Evolutionary conservation across 2,888 invertebrate genomes (phyloP).

Genomic region (Drosophila basisetae): DNA sequence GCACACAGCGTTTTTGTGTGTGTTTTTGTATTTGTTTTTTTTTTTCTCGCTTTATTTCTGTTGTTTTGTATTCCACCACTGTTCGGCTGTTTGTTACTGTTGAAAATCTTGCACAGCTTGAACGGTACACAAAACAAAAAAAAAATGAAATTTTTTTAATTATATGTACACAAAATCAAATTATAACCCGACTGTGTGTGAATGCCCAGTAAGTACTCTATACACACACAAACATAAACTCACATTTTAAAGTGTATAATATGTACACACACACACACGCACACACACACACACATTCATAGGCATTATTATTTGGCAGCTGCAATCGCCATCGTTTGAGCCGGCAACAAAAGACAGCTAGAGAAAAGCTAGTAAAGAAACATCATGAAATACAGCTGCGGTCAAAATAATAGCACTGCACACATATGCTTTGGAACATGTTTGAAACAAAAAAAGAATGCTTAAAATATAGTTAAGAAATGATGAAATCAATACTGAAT

Average conservation of each 20-base stretch:
- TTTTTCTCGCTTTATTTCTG: background rate
- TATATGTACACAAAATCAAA: conserved; percentile 4
- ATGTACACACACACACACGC: background rate
- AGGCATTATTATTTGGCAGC: conserved; percentile 1
- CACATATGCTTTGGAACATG: background rate
- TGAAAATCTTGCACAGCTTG: background rate
- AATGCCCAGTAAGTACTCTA: background rate
- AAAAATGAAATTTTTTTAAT: conserved; percentile 1
- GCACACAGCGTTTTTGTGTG: conserved; percentile 2
- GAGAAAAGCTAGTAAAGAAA: background rate
- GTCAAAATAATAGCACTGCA: background rate
- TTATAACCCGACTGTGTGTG: background rate
- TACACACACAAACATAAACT: background rate
- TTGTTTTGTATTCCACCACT: background rate
- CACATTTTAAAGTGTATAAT: background rate
- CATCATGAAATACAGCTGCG: background rate
- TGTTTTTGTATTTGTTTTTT: background rate
- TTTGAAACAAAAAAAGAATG: background rate
- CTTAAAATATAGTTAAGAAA: background rate
- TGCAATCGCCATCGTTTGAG: conserved; percentile 1
- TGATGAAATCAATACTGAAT: background rate
- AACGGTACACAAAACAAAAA: background rate
- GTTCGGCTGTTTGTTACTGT: conserved; percentile 2
- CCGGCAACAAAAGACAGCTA: background rate
- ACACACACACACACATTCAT: background rate